Evolutionary conservation across 2,797 vertebrate genomes (phyloP).

Genomic region (Varecia variegata): DNA sequence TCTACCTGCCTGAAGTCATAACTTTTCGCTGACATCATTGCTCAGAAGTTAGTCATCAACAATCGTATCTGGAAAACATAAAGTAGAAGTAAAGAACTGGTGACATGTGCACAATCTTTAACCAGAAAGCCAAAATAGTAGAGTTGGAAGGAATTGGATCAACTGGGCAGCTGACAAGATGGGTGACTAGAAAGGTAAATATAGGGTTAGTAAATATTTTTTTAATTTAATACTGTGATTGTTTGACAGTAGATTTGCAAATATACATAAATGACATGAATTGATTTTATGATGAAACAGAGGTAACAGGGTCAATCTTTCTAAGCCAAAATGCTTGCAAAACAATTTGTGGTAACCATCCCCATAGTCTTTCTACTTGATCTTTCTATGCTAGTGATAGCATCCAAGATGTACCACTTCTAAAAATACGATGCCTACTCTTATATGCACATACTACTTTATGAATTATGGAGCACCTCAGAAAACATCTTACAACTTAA

Average conservation of each 20-base stretch:
- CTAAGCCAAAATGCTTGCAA: not conserved
- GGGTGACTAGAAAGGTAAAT: not conserved
- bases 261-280: not conserved
- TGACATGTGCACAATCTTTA: not conserved
- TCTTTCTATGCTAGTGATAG: not conserved
- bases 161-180: not conserved
- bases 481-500: not conserved
- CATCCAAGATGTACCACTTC: not conserved
- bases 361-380: not conserved
- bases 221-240: not conserved
- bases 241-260: not conserved
- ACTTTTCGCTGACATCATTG: slow-evolving; percentile 10
- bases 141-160: not conserved
- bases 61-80: not conserved
- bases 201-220: not conserved
- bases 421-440: not conserved
- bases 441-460: not conserved
- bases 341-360: not conserved
- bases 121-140: not conserved
- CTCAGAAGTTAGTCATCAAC: slow-evolving; percentile 38
- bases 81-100: not conserved
- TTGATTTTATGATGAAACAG: not conserved
- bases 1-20: slow-evolving; percentile 31
- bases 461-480: not conserved
- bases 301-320: not conserved